Evolutionary conservation across 2,797 vertebrate genomes (phyloP).

Genomic region (Esox masquinongy): DNA sequence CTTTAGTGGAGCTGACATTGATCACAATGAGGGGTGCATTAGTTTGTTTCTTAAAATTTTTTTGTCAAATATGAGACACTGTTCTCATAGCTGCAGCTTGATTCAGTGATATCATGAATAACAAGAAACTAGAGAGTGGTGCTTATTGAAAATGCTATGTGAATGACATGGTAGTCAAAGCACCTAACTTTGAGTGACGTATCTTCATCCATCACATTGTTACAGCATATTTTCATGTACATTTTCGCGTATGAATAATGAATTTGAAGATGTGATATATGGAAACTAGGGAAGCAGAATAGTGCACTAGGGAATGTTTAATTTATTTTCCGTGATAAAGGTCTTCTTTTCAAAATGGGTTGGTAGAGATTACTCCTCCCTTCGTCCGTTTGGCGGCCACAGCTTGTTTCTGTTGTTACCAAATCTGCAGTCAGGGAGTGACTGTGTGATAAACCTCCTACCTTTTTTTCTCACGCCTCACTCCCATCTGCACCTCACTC

Average conservation of each 20-base stretch:
- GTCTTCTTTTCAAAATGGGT: not conserved
- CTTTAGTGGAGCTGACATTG: constrained; percentile 32
- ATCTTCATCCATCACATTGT: not conserved
- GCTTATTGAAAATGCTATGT: not conserved
- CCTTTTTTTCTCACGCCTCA: constrained; percentile 4
- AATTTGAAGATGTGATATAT: not conserved
- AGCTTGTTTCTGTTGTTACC: constrained; percentile 1
- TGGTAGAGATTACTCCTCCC: constrained; percentile 1
- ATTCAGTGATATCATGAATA: not conserved
- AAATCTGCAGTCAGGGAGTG: constrained; percentile 18
- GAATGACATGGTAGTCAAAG: not conserved
- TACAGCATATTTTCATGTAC: not conserved
- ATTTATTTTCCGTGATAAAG: constrained; percentile 9
- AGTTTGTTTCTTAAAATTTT: no score
- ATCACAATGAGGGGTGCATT: no score
- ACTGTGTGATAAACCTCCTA: constrained; percentile 39
- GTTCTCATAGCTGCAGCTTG: not conserved
- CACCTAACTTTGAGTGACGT: not conserved
- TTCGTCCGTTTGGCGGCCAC: not conserved
- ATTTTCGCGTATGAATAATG: not conserved
- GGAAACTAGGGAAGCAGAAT: not conserved
- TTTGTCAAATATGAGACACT: not conserved
- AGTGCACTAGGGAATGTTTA: not conserved
- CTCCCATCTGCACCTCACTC: not conserved
- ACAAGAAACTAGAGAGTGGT: not conserved